Base-by-base conservation (phyloP, 1,140 invertebrate genomes). In the Pentalonia nigronervosa region DNA sequence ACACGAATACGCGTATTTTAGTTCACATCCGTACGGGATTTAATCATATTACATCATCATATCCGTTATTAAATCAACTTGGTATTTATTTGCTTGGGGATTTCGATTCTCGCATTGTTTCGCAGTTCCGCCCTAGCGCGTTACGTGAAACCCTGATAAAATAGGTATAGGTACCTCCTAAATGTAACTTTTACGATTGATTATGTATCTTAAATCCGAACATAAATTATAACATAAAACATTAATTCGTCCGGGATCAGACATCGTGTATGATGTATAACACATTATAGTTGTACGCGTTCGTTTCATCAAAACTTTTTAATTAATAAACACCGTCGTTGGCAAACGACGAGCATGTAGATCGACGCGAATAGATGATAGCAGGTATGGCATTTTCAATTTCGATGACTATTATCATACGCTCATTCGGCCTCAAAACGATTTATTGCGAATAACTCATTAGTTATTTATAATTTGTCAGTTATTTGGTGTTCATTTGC, bases 241-340 rank as follows among this genome's bases (percentile, higher is more conserved):
- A 67, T 67, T n/a, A 67, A 67, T n/a, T 67, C n/a, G 30, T 67
- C 60, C 14, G 14, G 30, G 60, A 67, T 67, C 60, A 67, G 11
- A 67, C 11, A 11, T n/a, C 60, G 30, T 30, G 14, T n/a, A 67
- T 67, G 30, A 67, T n/a, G 30, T 17, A 67, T n/a, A 14, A 67
- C 60, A 67, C n/a, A n/a, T 53, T n/a, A 53, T 53, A 53, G 60
- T n/a, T 17, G 60, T 67, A 7, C 9, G 60, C 60, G 60, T 67
- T 67, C 60, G 60, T 67, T 67, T 67, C 30, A 67, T 67, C 60
- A n/a, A 67, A 67, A 67, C 60, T 67, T 67, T 67, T 67, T n/a
- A 67, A 67, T 67, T 67, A 67, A 67, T 67, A 67, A n/a, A n/a
- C 60, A 67, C 60, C 30, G 30, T 67, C 60, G 30, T n/a, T n/a